These are phyloP conservation scores for Stenurella melanura DNA, from an alignment of 2,888 invertebrate species.

Conservation along the genomic window DNA sequence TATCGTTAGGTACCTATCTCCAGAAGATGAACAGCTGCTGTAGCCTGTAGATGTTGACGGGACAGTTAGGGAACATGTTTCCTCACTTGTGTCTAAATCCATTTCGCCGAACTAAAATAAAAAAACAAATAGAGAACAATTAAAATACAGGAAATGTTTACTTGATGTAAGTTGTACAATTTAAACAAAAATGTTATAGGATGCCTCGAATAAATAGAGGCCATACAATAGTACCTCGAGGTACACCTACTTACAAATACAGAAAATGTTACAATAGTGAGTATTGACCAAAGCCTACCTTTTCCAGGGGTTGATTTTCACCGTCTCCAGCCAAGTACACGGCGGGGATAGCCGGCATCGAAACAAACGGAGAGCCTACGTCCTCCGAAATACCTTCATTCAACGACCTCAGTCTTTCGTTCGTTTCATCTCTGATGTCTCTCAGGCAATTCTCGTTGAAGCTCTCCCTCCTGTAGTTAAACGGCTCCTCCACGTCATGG, in stretches of 20 bases:
- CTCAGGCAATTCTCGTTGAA: constrained; percentile 72
- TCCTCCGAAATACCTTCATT: constrained; percentile 67
- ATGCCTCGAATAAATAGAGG: not conserved
- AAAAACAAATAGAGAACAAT: too few relatives aligned
- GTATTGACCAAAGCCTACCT: constrained; percentile 72
- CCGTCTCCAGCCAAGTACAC: constrained; percentile 74
- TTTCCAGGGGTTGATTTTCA: constrained; percentile 78
- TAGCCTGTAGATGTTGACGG: constrained; percentile 65
- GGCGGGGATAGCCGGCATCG: constrained; percentile 76
- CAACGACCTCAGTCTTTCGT: constrained; percentile 65
- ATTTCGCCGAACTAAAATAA: constrained; percentile 75
- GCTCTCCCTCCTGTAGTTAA: constrained; percentile 69
- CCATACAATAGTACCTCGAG: not conserved
- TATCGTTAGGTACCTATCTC: constrained; percentile 77
- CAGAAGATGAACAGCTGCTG: constrained; percentile 65
- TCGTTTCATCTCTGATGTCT: constrained; percentile 64
- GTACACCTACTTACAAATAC: not conserved
- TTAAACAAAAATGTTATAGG: too few relatives aligned
- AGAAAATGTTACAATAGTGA: not conserved
- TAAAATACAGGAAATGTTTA: too few relatives aligned
- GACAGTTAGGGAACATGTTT: constrained; percentile 66
- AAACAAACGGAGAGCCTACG: constrained; percentile 73
- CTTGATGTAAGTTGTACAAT: too few relatives aligned
- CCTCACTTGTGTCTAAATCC: constrained; percentile 72
- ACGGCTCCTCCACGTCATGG: constrained; percentile 56